Conservation (phyloP, 2,113 vertebrate genomes). For the Saimiri boliviensis region DNA sequence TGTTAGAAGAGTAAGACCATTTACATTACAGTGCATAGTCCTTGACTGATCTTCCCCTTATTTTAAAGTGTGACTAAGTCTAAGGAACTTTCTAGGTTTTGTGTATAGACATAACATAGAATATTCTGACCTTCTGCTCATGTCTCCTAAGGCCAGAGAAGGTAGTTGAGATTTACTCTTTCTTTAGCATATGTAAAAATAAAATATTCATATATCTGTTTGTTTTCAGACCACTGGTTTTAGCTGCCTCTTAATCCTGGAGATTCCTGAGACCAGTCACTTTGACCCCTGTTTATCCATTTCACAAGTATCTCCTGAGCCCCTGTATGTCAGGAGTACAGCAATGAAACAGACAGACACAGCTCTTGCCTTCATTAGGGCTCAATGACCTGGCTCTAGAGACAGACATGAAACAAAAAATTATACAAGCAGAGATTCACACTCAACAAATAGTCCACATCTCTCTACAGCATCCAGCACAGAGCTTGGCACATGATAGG, state of each 20-base stretch:
- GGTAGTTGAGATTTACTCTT: not conserved
- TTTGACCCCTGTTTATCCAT: not conserved
- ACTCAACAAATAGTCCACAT: constrained; percentile 52
- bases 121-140: not conserved
- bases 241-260: not conserved
- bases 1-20: not conserved
- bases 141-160: not conserved
- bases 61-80: not conserved
- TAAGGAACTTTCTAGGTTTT: not conserved
- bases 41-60: not conserved
- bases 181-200: not conserved
- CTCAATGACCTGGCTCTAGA: not conserved
- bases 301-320: not conserved
- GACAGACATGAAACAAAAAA: constrained; percentile 47
- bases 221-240: not conserved
- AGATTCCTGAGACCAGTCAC: not conserved
- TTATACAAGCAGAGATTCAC: constrained; percentile 42
- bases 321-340: not conserved
- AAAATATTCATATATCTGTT: not conserved
- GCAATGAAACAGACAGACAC: constrained; percentile 59
- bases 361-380: not conserved
- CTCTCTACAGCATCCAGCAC: constrained; percentile 20
- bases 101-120: not conserved
- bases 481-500: not conserved
- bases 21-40: not conserved